These are phyloP conservation scores for Calcarius ornatus DNA, from an alignment of 2,113 vertebrate species.

Conservation along the genomic window DNA sequence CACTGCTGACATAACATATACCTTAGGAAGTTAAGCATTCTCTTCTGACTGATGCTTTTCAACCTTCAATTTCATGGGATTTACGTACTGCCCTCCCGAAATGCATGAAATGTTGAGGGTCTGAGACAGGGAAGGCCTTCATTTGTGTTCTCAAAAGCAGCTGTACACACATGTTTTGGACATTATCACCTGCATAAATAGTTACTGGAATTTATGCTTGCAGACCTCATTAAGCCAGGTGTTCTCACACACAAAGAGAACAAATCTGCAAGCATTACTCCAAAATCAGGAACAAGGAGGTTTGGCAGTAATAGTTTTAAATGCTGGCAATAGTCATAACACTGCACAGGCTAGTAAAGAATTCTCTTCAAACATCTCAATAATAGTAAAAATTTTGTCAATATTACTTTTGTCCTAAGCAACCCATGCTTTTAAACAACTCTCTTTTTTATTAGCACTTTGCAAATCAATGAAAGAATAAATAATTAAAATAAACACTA, in stretches of 20 bases:
- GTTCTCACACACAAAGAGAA: background rate
- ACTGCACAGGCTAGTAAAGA: background rate
- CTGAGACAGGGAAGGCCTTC: background rate
- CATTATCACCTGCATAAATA: background rate
- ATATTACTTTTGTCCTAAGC: background rate
- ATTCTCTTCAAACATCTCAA: background rate
- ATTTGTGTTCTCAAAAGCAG: background rate
- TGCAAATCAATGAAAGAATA: background rate
- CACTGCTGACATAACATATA: background rate
- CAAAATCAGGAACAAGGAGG: background rate
- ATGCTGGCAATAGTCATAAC: background rate
- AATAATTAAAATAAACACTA: conserved; percentile 18
- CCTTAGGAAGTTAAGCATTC: background rate
- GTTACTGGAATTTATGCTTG: background rate
- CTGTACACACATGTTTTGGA: background rate
- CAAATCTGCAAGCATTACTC: background rate
- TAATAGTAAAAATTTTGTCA: background rate
- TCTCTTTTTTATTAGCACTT: background rate
- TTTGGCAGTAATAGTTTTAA: background rate
- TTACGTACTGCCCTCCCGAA: background rate
- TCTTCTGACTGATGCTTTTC: background rate
- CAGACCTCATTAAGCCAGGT: background rate
- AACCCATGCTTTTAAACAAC: background rate
- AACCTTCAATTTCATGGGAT: background rate
- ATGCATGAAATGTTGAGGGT: background rate